A percentile compares a stretch with the other conserved stretches of the same genome.
These are phyloP conservation scores for Procambarus clarkii DNA, from an alignment of 1,140 invertebrate species.

Conservation along the genomic window DNA sequence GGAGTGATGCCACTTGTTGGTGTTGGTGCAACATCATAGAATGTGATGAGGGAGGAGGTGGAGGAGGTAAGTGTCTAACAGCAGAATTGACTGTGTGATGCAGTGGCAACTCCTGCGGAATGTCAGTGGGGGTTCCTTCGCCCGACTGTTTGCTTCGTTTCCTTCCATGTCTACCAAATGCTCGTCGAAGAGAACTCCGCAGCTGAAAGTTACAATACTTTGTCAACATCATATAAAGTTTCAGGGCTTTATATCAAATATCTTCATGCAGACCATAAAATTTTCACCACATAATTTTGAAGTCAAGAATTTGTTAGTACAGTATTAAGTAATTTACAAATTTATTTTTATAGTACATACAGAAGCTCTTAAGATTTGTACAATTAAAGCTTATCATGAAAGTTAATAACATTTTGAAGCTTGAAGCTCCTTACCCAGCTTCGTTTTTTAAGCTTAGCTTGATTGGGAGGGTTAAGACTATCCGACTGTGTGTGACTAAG, in stretches of 20 bases:
- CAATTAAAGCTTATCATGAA: not conserved
- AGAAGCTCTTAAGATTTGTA: not conserved
- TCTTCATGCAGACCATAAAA: not conserved
- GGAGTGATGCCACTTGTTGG: not conserved
- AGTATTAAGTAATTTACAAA: conserved; percentile 11
- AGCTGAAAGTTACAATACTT: conserved; percentile 26
- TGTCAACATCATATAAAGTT: not conserved
- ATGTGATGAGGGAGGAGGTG: conserved; percentile 28
- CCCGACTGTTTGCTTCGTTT: conserved; percentile 44
- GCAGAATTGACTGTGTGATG: conserved; percentile 65
- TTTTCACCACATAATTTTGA: not conserved
- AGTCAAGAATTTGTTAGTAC: conserved; percentile 7
- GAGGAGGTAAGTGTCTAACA: conserved; percentile 52
- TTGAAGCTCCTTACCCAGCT: conserved; percentile 64
- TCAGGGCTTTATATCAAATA: not conserved
- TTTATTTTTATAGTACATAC: not conserved
- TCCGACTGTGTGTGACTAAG: not conserved
- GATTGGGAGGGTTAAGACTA: not conserved
- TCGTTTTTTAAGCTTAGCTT: conserved; percentile 63
- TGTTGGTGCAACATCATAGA: not conserved
- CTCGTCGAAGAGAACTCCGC: conserved; percentile 63
- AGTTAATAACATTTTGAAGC: conserved; percentile 8
- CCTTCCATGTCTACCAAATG: conserved; percentile 60
- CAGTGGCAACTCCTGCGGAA: conserved; percentile 54
- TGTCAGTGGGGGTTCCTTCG: conserved; percentile 4